phyloP scores from a whole-genome alignment of 2,888 invertebrate genomes.

The Drosophila meridionalis region DNA sequence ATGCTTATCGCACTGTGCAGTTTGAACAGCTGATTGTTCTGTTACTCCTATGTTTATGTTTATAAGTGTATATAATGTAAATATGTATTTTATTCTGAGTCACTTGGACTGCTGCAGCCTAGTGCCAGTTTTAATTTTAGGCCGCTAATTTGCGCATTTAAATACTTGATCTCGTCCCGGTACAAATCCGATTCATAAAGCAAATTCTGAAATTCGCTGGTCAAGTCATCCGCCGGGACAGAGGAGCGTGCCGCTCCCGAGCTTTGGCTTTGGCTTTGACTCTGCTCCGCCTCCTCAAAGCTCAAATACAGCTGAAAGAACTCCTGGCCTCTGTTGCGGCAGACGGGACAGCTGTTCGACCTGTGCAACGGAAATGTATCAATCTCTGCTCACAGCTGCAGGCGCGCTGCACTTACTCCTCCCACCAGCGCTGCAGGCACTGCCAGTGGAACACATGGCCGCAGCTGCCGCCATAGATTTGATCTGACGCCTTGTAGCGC shows the following conservation, averaged over 20 bases:
- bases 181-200: conserved; percentile 58
- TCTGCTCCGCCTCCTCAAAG: conserved; percentile 54
- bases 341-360: conserved; percentile 70
- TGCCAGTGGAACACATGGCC: conserved; percentile 63
- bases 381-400: not conserved
- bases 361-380: conserved; percentile 35
- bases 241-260: not conserved
- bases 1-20: not conserved
- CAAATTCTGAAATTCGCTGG: conserved; percentile 48
- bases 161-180: conserved; percentile 64
- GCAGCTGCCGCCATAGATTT: conserved; percentile 50
- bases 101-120: not conserved
- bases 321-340: conserved; percentile 44
- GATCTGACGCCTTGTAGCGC: conserved; percentile 36
- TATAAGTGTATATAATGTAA: not conserved
- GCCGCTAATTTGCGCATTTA: conserved; percentile 28
- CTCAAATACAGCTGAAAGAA: conserved; percentile 61
- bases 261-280: not conserved
- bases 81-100: conserved; percentile 2
- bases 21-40: not conserved
- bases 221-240: not conserved
- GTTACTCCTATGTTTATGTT: not conserved
- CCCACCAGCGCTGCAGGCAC: conserved; percentile 59
- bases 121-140: not conserved
- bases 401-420: conserved; percentile 51